phyloP scores from a whole-genome alignment of 2,888 invertebrate species.

The Amorpha juglandis region DNA sequence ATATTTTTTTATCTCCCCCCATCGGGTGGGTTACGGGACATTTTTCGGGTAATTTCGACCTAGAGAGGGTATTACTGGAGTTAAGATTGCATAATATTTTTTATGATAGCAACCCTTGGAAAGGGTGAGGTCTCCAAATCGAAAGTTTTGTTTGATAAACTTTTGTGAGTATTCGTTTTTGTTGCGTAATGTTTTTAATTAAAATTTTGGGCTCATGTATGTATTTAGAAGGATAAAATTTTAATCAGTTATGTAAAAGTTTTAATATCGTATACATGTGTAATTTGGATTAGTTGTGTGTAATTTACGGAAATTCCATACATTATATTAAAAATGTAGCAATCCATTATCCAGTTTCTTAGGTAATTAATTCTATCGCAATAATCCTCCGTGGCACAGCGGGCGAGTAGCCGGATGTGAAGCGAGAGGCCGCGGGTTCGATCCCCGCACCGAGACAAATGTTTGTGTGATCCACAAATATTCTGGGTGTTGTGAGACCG shows the following conservation, averaged over 20 bases:
- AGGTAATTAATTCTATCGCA: too few species aligned
- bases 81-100: constrained; percentile 51
- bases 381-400: too few species aligned
- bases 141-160: constrained; percentile 26
- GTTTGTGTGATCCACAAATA: too few species aligned
- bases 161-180: constrained; percentile 1
- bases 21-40: constrained; percentile 39
- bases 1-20: constrained; percentile 48
- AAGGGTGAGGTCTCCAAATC: constrained; percentile 19
- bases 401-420: too few species aligned
- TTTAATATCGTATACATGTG: neutral
- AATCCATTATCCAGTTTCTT: too few species aligned
- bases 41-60: constrained; percentile 55
- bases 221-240: neutral
- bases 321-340: too few species aligned
- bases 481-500: too few species aligned
- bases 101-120: constrained; percentile 32
- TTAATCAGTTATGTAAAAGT: neutral
- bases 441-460: too few species aligned
- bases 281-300: neutral
- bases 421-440: too few species aligned
- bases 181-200: constrained; percentile 6
- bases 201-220: neutral
- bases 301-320: too few species aligned
- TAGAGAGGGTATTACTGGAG: constrained; percentile 45